Evolutionary conservation across 2,797 vertebrate genomes (phyloP).

Genomic region (Sarcophilus harrisii): DNA sequence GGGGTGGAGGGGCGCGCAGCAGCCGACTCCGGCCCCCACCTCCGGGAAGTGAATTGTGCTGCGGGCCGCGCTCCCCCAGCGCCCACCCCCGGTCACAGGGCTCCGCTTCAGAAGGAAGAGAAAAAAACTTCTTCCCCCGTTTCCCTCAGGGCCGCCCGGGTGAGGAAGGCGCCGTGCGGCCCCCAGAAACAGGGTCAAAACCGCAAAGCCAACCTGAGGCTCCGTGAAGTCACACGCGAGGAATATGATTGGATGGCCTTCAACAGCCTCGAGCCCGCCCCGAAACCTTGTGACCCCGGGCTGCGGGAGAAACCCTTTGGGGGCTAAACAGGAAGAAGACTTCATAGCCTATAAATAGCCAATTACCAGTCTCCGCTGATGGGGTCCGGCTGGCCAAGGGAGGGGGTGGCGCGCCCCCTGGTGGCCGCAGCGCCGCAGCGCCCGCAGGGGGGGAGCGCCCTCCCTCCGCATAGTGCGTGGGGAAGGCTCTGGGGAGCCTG

Average conservation of each 20-base stretch:
- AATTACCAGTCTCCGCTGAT: slow-evolving; percentile 8
- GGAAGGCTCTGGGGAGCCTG: no score
- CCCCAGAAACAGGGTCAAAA: neutral
- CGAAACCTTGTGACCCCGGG: slow-evolving; percentile 49
- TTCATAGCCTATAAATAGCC: slow-evolving; percentile 54
- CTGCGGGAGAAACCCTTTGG: slow-evolving; percentile 50
- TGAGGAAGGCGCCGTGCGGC: neutral
- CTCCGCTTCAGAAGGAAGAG: neutral
- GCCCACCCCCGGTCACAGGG: neutral
- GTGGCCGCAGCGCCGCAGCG: slow-evolving; percentile 69
- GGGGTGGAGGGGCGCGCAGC: neutral
- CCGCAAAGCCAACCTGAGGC: neutral
- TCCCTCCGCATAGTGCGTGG: neutral
- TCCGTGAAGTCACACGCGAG: neutral
- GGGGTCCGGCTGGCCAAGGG: neutral
- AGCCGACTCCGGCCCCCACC: neutral
- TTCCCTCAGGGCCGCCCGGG: neutral
- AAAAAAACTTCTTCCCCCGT: neutral
- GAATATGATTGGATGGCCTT: slow-evolving; percentile 20
- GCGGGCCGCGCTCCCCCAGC: neutral
- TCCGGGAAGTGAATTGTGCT: neutral
- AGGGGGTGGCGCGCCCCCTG: slow-evolving; percentile 74
- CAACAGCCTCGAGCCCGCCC: slow-evolving; percentile 14
- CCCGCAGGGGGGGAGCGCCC: neutral
- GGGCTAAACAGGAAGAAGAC: slow-evolving; percentile 44